A percentile compares a stretch with the other conserved stretches of the same genome.
Evolutionary conservation across 2,113 vertebrate species (phyloP).

Genomic region (Ranitomeya imitator): DNA sequence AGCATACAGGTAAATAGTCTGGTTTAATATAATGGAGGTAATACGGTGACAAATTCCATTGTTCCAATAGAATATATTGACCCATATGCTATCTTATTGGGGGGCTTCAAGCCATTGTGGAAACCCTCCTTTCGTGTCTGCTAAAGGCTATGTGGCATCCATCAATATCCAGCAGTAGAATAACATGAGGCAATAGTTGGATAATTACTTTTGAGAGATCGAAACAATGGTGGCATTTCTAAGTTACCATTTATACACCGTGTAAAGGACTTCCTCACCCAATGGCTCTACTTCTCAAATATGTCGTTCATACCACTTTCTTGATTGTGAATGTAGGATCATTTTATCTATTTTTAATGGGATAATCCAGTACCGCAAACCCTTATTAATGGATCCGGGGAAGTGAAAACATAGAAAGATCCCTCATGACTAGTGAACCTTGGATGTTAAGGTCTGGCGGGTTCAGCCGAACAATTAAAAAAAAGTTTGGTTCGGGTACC

Average conservation of each 20-base stretch:
- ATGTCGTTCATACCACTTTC: not conserved
- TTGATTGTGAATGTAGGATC: not conserved
- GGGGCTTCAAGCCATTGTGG: not conserved
- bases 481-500: too few species aligned
- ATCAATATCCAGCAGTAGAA: not conserved
- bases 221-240: not conserved
- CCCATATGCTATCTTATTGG: not conserved
- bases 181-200: not conserved
- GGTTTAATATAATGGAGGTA: not conserved
- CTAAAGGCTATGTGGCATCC: too few species aligned
- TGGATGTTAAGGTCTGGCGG: too few species aligned
- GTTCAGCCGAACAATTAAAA: too few species aligned
- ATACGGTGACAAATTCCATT: not conserved
- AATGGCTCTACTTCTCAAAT: not conserved
- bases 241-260: not conserved
- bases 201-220: not conserved
- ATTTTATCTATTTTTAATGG: too few species aligned
- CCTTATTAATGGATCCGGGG: too few species aligned
- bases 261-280: not conserved
- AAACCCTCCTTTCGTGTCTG: not conserved
- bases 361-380: too few species aligned
- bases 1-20: not conserved
- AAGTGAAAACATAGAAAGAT: too few species aligned
- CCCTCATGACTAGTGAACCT: too few species aligned
- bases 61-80: not conserved